A percentile compares a stretch with the other conserved stretches of the same genome.
phyloP scores from a whole-genome alignment of 2,113 vertebrate genomes.

The Suncus etruscus region DNA sequence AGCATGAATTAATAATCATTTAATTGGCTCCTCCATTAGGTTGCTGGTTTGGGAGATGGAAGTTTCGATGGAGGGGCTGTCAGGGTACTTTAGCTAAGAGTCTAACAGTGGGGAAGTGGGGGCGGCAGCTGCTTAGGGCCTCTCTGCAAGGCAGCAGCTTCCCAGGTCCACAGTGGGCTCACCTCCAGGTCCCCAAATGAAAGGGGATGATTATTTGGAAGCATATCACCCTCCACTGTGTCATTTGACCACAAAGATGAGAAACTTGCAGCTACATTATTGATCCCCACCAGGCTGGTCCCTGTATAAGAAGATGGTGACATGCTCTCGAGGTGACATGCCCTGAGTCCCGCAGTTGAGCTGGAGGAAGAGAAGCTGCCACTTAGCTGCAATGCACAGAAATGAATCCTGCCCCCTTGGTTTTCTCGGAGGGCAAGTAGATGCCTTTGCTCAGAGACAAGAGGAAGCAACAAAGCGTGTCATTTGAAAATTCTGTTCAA shows the following conservation, averaged over 20 bases:
- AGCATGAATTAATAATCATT: constrained; percentile 99
- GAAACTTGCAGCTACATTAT: not conserved
- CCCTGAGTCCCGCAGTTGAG: too few species aligned
- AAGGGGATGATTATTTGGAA: constrained; percentile 3
- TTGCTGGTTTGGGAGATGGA: constrained; percentile 91
- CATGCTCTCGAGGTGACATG: too few species aligned
- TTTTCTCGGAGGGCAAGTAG: not conserved
- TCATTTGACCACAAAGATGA: not conserved
- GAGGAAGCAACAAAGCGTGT: not conserved
- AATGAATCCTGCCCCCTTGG: not conserved
- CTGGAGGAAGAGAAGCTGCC: too few species aligned
- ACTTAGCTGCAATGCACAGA: not conserved
- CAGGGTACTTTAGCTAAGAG: constrained; percentile 88
- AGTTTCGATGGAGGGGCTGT: constrained; percentile 90
- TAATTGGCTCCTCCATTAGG: constrained; percentile 95
- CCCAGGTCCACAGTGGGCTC: not conserved
- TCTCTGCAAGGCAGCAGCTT: constrained; percentile 48
- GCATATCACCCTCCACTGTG: not conserved
- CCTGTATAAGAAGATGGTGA: too few species aligned
- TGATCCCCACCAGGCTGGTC: too few species aligned
- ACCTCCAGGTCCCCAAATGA: not conserved
- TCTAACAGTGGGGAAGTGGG: constrained; percentile 76
- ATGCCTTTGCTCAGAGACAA: not conserved
- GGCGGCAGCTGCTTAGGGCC: constrained; percentile 48
- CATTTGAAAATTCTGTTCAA: not conserved